A percentile compares a stretch with the other conserved stretches of the same genome.
Conservation (phyloP, 2,888 invertebrate species). For the Mythimna ferrago region DNA sequence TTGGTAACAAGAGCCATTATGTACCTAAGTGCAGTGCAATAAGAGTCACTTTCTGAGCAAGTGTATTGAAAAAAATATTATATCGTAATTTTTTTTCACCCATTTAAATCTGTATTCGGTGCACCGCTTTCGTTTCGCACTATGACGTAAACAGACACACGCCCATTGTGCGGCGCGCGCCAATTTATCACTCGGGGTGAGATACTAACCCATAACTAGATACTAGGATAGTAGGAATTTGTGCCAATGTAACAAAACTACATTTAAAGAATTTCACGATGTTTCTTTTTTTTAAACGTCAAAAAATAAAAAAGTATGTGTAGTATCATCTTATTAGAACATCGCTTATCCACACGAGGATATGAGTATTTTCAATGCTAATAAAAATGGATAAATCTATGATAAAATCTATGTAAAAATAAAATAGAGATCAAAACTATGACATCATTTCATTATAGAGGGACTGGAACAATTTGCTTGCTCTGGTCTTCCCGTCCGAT, state of each 20-base stretch:
- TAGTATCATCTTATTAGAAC: no score
- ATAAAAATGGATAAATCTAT: background rate
- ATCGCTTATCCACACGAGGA: background rate
- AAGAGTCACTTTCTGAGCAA: no score
- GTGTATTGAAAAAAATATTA: no score
- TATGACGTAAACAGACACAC: slow-evolving; percentile 8
- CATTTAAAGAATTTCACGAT: background rate
- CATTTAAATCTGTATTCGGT: background rate
- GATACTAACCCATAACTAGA: slow-evolving; percentile 1
- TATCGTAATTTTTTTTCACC: background rate
- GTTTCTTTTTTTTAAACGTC: background rate
- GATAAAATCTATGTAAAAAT: no score
- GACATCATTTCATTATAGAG: background rate
- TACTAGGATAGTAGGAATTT: background rate
- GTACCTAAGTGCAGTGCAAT: no score
- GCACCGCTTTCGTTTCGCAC: background rate
- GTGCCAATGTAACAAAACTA: background rate
- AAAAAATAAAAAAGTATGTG: no score
- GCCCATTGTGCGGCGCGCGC: background rate
- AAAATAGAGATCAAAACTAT: no score
- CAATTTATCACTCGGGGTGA: slow-evolving; percentile 1
- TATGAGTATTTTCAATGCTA: background rate
- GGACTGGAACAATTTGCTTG: no score
- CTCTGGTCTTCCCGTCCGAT: no score
- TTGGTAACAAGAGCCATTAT: no score